Evolutionary conservation across 1,140 invertebrate genomes (phyloP).

Genomic region (Bombus affinis): DNA sequence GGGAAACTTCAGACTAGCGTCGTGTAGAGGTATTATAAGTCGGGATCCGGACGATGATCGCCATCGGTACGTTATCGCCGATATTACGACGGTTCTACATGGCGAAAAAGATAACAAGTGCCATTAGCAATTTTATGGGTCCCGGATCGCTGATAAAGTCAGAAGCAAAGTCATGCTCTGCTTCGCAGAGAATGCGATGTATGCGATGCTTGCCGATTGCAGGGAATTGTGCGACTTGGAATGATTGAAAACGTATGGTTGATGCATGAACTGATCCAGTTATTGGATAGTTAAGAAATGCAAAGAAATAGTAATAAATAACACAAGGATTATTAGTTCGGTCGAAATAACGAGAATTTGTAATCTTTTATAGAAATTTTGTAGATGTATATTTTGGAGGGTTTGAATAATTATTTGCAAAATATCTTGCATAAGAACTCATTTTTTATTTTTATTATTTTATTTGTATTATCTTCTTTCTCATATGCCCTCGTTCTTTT

Average conservation of each 20-base stretch:
- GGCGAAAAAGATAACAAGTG: conserved; percentile 2
- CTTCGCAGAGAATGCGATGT: not conserved
- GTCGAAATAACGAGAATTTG: no score
- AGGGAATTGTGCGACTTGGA: not conserved
- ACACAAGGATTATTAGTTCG: no score
- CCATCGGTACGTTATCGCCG: conserved; percentile 15
- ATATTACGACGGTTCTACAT: not conserved
- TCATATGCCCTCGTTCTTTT: no score
- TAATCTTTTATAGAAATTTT: no score
- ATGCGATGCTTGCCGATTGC: not conserved
- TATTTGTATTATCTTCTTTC: no score
- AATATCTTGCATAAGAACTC: no score
- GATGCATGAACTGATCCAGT: no score
- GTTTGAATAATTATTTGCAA: no score
- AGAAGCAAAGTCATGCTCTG: conserved; percentile 8
- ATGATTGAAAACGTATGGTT: not conserved
- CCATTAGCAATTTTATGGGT: conserved; percentile 16
- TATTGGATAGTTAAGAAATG: no score
- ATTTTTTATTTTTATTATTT: no score
- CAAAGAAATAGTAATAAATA: no score
- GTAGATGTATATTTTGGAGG: no score
- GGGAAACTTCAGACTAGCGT: conserved; percentile 2
- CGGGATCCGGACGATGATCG: not conserved
- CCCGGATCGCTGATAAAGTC: conserved; percentile 15
- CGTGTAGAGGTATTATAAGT: not conserved